phyloP scores from a whole-genome alignment of 2,797 vertebrate genomes.

The Clamator glandarius region DNA sequence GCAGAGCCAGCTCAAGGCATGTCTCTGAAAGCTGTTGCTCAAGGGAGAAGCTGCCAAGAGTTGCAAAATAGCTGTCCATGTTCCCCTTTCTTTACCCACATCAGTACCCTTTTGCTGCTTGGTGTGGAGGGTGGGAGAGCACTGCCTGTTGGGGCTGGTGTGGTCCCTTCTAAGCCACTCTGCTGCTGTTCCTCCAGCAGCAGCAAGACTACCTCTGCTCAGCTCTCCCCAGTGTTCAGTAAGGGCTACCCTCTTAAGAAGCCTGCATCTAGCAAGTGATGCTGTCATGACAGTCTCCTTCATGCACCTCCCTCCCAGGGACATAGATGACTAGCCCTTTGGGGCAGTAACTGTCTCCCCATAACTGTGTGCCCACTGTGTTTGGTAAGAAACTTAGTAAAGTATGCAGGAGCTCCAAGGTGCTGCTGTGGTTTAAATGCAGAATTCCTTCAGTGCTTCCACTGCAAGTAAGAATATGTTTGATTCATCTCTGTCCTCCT shows the following conservation, averaged over 20 bases:
- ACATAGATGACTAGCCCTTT: neutral
- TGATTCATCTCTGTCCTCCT: neutral
- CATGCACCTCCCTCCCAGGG: rapidly evolving
- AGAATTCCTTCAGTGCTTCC: neutral
- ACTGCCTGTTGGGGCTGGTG: neutral
- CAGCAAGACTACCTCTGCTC: neutral
- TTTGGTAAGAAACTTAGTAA: neutral
- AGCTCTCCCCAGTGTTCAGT: neutral
- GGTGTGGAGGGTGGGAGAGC: neutral
- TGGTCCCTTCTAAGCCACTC: neutral
- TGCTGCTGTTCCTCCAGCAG: neutral
- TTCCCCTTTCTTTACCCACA: neutral
- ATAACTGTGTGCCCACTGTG: rapidly evolving
- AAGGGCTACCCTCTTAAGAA: neutral
- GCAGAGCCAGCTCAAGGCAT: neutral
- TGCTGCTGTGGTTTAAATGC: neutral
- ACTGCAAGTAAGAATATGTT: neutral
- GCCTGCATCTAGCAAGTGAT: neutral
- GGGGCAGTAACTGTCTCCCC: neutral
- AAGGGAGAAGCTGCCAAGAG: neutral
- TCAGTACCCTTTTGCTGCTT: neutral
- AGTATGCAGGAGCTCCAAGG: neutral
- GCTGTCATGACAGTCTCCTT: neutral
- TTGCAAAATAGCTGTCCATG: rapidly evolving
- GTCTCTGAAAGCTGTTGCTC: neutral